Base-by-base conservation (phyloP, 23 tunicate species). In the Botrylloides violaceus region DNA sequence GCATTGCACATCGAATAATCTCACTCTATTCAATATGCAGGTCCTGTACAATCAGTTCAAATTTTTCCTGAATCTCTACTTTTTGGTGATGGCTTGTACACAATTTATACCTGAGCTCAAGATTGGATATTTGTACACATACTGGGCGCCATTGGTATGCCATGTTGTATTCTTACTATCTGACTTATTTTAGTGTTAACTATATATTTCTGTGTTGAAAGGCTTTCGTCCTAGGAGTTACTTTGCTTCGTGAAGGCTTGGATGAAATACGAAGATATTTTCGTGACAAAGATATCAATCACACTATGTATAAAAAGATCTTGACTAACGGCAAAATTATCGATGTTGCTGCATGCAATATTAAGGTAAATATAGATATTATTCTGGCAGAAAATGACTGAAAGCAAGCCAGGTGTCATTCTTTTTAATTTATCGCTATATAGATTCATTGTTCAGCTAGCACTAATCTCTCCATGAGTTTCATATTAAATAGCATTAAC, bases 1-100 rank as follows among this genome's bases (percentile, higher is more conserved):
- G 53, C 15, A 15, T 43, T 43, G 9, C 53, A 9, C 53, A 43
- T 15, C 53, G 9, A 9, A 7, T 43, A 43, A 7, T 43, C 15
- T 43, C 15, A 9, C 53, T 15, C 9, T 43, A 15, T 43, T 43
- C 9, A 43, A 65, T 61, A 18, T 81, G 25, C 64, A 88, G 96
- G 96, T 90, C 30, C 76, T 90, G 30, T 90, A 83, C 78, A 75
- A 90, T 53, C 97, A 90, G 70, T 90, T 90, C 77, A 90, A 90
- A 72, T 90, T 83, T 50, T 90, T 90, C 53, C 77, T 90, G 29
- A 90, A 90, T 70, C 62, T 90, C 7, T 90, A 90, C 37, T 90
- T 90, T 70, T 81, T 90, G 32, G 57, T 79, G 20, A 76, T 90
- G 79, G 90, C 97, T 31, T 90, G 90, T 37, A 77, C 97, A 6